Base-by-base conservation (phyloP, 2,113 vertebrate species). In the Dicerorhinus sumatrensis region DNA sequence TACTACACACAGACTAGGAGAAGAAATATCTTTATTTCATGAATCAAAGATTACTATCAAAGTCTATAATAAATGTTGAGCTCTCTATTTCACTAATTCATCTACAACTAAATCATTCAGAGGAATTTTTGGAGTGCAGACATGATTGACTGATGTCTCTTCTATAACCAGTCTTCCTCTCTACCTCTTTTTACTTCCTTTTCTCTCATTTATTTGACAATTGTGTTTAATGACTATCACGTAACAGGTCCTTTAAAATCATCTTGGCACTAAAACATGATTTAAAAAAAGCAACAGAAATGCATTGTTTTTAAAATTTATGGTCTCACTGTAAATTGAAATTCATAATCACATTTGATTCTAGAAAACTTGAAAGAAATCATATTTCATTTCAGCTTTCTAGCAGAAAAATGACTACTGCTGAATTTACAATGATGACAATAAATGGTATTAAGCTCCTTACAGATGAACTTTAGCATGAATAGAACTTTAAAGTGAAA, bases 261-360 rank as follows among this genome's bases (percentile, higher is more conserved):
- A 60, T 39, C n/a, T 69, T 92, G 46, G 29, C 58, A 70, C 89
- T 96, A 84, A 89, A 88, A 86, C 92, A 79, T 51, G 70, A 87
- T 54, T 14, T 4, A 54, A 54, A 54, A 54, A 94, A 96, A 88
- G 25, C 27, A 91, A 96, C 0, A 76, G 60, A 94, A 90, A 92
- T 70, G 65, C 2, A 80, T 13, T 56, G 5, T 92, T 93, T 69
- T 97, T 91, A 90, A 84, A 92, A 92, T 18, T 14, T 90, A 81
- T 90, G 36, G 42, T 93, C 29, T 97, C 77, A 96, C 72, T 97
- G 95, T 77, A 76, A 91, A 89, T 4, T 95, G 31, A 85, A 93
- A 91, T 58, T 96, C 54, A 95, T 92, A 94, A 83, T 48, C 33
- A 95, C 87, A 94, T 42, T 85, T 92, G 42, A 63, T 73, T 96